A percentile compares a stretch with the other conserved stretches of the same genome.
Conservation (phyloP, 1,140 invertebrate species). For the Artemia franciscana region DNA sequence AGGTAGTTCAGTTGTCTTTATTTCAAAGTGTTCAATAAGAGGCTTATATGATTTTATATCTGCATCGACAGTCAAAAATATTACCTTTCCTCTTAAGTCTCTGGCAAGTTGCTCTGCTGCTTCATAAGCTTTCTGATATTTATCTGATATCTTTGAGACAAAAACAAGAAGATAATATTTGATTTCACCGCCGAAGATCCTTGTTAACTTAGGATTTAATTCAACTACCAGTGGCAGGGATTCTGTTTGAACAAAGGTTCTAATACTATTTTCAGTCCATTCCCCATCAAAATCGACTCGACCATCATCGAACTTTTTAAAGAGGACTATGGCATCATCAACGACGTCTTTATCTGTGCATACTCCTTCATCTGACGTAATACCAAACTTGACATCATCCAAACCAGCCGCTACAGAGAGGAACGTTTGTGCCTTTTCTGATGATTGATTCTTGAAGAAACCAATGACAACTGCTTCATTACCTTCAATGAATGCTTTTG, state of each 20-base stretch:
- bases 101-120: constrained; percentile 53
- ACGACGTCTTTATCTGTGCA: too few species aligned
- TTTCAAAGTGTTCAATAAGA: constrained; percentile 97
- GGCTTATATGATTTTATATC: constrained; percentile 86
- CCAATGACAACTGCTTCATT: too few species aligned
- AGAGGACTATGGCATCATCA: too few species aligned
- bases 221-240: constrained; percentile 81
- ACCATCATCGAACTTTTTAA: constrained; percentile 92
- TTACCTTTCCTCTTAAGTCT: constrained; percentile 65
- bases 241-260: constrained; percentile 61
- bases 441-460: too few species aligned
- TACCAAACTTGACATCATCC: too few species aligned
- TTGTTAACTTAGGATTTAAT: constrained; percentile 86
- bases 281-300: constrained; percentile 51
- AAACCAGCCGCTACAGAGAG: too few species aligned
- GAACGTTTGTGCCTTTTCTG: too few species aligned
- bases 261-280: constrained; percentile 37
- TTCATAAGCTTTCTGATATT: constrained; percentile 37
- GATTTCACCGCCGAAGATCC: constrained; percentile 94
- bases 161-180: constrained; percentile 89
- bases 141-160: constrained; percentile 56
- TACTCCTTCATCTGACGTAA: too few species aligned
- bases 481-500: too few species aligned
- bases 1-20: constrained; percentile 77
- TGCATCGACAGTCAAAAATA: constrained; percentile 82